Evolutionary conservation across 2,888 invertebrate genomes (phyloP), one percentile per base, ranked within the genome.

Genomic region (Teinopalpus imperialis): DNA sequence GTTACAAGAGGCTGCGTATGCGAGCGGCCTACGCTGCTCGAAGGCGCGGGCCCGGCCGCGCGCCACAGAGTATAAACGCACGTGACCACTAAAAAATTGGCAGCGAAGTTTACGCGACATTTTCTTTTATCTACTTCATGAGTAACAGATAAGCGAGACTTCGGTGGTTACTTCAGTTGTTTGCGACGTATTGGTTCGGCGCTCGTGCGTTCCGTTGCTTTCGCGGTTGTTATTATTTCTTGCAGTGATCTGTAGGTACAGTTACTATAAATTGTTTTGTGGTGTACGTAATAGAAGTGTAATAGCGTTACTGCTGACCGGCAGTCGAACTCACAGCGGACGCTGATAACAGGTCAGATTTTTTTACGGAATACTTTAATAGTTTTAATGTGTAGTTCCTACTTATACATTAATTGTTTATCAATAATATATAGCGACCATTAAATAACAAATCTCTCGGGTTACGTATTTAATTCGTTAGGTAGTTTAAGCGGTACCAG

Each of bases 51-150:
- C n/a, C n/a, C n/a, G n/a, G n/a, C n/a, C n/a, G n/a, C n/a, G n/a
- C n/a, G n/a, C 12, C 27, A 27, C 27, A 27, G 27, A 27, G 5
- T 12, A 57, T 39, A 48, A 52, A 39, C 29, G 43, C 51, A 52
- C 53, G 49, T 52, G 45, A 49, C 36, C 40, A 29, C 37, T 43
- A 46, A 32, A 44, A 46, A 37, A 35, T 46, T 39, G 27, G 18
- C 21, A 20, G 6, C 32, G 23, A 26, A 23, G 43, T 46, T 49
- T 44, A 23, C 32, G 32, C 32, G 32, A 18, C 32, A n/a, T n/a
- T 16, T 32, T 32, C 30, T 31, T 34, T 34, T 34, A 34, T 34
- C 34, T 34, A 7, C 5, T 34, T 7, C 8, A 21, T 21, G 34
- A 21, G 21, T 34, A 13, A 23, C 34, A 6, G 34, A 34, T 34